A percentile compares a stretch with the other conserved stretches of the same genome.
phyloP scores from a whole-genome alignment of 2,888 invertebrate genomes.

The Himalopsyche japonica region DNA sequence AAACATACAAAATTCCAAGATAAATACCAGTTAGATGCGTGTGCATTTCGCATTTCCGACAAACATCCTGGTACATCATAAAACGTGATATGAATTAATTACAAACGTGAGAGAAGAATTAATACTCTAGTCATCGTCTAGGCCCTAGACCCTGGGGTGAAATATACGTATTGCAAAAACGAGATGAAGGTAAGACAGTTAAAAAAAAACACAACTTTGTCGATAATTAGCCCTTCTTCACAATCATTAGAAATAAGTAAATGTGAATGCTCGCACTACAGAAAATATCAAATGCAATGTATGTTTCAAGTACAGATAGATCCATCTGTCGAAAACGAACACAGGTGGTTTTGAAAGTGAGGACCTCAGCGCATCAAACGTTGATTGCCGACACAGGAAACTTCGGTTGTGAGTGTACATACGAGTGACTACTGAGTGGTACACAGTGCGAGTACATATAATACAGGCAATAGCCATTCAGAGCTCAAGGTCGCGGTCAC shows the following conservation, averaged over 20 bases:
- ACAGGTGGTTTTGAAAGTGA: not conserved
- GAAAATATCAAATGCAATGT: too few species aligned
- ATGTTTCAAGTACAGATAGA: too few species aligned
- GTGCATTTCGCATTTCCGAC: not conserved
- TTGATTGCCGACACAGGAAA: not conserved
- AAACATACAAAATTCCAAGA: not conserved
- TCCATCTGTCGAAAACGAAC: not conserved
- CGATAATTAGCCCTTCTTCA: too few species aligned
- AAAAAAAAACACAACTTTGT: too few species aligned
- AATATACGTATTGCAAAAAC: not conserved
- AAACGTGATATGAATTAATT: not conserved
- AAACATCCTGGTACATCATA: not conserved
- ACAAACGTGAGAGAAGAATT: not conserved
- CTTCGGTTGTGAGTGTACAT: not conserved
- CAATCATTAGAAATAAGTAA: too few species aligned
- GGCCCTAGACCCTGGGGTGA: not conserved
- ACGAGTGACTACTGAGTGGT: not conserved
- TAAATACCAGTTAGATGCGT: not conserved
- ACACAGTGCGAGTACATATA: not conserved
- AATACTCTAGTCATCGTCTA: not conserved
- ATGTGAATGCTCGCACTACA: too few species aligned
- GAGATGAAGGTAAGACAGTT: not conserved
- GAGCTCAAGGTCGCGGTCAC: slow-evolving; percentile 32
- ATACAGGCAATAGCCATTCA: not conserved
- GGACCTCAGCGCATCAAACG: not conserved